These are phyloP conservation scores for Anarhynchus alexandrinus DNA, from an alignment of 2,113 vertebrate species.

Conservation along the genomic window DNA sequence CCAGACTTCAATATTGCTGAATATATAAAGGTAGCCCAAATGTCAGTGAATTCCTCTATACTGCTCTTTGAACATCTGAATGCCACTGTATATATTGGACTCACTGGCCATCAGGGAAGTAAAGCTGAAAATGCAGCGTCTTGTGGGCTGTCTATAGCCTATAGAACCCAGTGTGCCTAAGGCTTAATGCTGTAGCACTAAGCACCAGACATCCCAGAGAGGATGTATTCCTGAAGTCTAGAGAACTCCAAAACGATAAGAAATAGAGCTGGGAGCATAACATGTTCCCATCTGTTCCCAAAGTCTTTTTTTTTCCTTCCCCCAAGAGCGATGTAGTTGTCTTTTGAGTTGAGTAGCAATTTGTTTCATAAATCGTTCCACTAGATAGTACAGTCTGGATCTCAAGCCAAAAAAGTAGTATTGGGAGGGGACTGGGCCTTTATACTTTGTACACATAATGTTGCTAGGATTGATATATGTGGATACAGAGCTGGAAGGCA, in stretches of 20 bases:
- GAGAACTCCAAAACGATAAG: neutral
- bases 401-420: neutral
- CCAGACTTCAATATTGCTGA: neutral
- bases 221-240: neutral
- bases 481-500: neutral
- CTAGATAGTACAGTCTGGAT: neutral
- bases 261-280: neutral
- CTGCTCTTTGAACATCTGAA: neutral
- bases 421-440: neutral
- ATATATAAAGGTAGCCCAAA: neutral
- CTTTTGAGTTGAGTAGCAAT: neutral
- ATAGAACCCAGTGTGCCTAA: neutral
- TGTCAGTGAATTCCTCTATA: neutral
- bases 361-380: neutral
- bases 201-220: neutral
- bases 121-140: neutral
- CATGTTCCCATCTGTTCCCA: neutral
- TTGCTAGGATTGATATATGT: neutral
- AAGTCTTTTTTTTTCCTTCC: neutral
- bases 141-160: neutral
- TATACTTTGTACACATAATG: neutral
- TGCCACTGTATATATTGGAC: neutral
- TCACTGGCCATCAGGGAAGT: neutral
- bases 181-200: neutral
- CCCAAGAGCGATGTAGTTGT: neutral